These are phyloP conservation scores for Tipula confusa DNA, from an alignment of 2,888 invertebrate genomes.

Conservation along the genomic window DNA sequence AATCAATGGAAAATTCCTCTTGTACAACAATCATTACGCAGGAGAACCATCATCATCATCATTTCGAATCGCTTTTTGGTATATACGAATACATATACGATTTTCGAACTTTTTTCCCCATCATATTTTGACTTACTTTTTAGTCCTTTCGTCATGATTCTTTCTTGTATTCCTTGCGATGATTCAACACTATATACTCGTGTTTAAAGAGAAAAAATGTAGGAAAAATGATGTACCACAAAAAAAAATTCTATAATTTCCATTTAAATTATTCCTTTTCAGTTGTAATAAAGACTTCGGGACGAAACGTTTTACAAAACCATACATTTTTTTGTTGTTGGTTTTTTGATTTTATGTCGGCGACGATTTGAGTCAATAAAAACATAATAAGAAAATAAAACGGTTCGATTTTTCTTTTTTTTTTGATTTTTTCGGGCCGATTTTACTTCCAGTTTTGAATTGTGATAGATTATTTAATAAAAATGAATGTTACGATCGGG, in stretches of 20 bases:
- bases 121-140: background rate
- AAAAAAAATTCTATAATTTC: background rate
- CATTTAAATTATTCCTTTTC: conserved; percentile 20
- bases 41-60: background rate
- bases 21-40: background rate
- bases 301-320: conserved; percentile 5
- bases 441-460: background rate
- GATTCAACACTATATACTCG: background rate
- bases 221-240: background rate
- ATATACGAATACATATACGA: background rate
- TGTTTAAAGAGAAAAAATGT: background rate
- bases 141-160: background rate
- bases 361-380: no score
- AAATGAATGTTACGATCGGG: background rate
- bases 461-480: background rate
- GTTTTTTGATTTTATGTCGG: no score
- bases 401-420: background rate
- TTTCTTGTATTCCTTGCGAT: background rate
- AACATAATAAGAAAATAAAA: background rate
- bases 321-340: background rate
- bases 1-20: background rate
- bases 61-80: background rate
- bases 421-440: no score
- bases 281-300: background rate
- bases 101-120: background rate